A percentile compares a stretch with the other conserved stretches of the same genome.
Conservation (phyloP, 2,113 vertebrate genomes). For the Phyllopteryx taeniolatus region DNA sequence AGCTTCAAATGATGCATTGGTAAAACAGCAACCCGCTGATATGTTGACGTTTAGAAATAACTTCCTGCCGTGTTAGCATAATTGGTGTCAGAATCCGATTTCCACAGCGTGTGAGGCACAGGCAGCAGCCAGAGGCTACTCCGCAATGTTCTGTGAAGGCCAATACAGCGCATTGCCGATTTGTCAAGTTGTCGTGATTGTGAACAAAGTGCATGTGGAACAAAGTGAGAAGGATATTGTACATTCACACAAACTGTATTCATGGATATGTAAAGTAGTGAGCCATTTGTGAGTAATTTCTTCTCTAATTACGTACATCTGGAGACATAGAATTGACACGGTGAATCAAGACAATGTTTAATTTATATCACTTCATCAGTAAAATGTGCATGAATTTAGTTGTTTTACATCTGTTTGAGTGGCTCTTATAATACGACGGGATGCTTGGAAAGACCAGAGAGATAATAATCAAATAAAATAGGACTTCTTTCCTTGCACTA, state of each 20-base stretch:
- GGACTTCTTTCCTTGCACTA: background rate
- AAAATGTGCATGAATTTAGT: no score
- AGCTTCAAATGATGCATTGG: conserved; percentile 47
- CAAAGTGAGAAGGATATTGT: conserved; percentile 33
- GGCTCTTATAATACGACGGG: background rate
- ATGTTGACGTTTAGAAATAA: conserved; percentile 55
- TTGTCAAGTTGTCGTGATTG: conserved; percentile 43
- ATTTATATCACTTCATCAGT: no score
- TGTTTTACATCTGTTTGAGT: no score
- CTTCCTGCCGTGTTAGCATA: conserved; percentile 61
- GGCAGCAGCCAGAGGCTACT: conserved; percentile 51
- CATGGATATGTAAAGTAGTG: background rate
- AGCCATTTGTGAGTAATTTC: background rate
- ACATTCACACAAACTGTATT: conserved; percentile 2
- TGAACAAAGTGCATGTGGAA: conserved; percentile 26
- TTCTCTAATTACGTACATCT: no score
- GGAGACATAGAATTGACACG: no score
- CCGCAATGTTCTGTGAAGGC: conserved; percentile 31
- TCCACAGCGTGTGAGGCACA: conserved; percentile 55
- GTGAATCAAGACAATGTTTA: no score
- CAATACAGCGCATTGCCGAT: conserved; percentile 51
- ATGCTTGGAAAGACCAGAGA: background rate
- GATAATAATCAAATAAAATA: background rate
- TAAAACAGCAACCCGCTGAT: conserved; percentile 51
- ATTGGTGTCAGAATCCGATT: conserved; percentile 67